A percentile compares a stretch with the other conserved stretches of the same genome.
phyloP scores from a whole-genome alignment of 2,113 vertebrate genomes.

The Pangasianodon gigas region DNA sequence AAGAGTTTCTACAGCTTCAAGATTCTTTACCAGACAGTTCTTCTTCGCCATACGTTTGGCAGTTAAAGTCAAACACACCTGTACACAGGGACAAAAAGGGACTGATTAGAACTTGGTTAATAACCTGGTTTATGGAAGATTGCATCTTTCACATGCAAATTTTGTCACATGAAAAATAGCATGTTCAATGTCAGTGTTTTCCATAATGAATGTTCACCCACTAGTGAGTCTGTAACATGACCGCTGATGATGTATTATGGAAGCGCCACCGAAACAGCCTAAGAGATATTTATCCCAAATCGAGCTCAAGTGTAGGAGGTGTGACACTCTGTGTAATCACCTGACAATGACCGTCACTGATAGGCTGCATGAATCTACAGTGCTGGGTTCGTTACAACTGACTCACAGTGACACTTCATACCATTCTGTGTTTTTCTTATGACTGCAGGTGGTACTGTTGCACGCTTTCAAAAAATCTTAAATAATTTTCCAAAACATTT shows the following conservation, averaged over 20 bases:
- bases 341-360: background rate
- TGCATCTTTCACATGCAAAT: background rate
- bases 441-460: too few species aligned
- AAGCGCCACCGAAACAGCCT: background rate
- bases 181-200: background rate
- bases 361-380: background rate
- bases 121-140: background rate
- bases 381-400: background rate
- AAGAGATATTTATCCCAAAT: background rate
- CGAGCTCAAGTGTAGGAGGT: background rate
- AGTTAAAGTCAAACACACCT: constrained; percentile 71
- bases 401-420: too few species aligned
- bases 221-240: background rate
- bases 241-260: background rate
- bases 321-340: background rate
- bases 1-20: constrained; percentile 88
- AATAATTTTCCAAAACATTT: too few species aligned
- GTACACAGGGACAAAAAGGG: background rate
- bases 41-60: constrained; percentile 86
- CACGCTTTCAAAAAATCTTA: too few species aligned
- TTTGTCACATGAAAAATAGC: background rate
- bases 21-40: constrained; percentile 86
- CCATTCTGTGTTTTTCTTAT: too few species aligned
- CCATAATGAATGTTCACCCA: background rate
- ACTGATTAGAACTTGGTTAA: background rate